Conservation (phyloP, 2,113 vertebrate species). For the Hippocampus guttulatus region DNA sequence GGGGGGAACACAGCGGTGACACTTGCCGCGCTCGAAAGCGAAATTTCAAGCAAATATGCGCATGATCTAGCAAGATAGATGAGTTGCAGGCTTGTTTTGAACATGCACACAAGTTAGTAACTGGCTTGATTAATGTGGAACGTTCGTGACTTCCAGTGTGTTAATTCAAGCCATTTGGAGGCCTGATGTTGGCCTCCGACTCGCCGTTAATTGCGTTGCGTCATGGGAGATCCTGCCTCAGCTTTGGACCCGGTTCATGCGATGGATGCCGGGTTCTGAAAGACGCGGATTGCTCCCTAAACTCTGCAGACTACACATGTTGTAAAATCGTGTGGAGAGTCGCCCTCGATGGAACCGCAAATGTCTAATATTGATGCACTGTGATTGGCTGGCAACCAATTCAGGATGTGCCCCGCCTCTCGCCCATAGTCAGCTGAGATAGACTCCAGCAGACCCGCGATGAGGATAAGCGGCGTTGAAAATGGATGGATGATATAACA, state of each 20-base stretch:
- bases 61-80: not conserved
- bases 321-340: not conserved
- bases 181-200: constrained; percentile 5
- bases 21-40: constrained; percentile 21
- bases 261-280: constrained; percentile 3
- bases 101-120: not conserved
- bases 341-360: too few species aligned
- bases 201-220: constrained; percentile 7
- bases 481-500: too few species aligned
- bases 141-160: not conserved
- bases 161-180: not conserved
- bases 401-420: too few species aligned
- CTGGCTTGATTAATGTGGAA: not conserved
- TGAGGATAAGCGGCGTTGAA: too few species aligned
- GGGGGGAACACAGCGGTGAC: constrained; percentile 36
- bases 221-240: not conserved
- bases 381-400: too few species aligned
- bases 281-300: not conserved
- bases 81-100: not conserved
- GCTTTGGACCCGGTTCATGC: constrained; percentile 4
- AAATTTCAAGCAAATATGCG: not conserved
- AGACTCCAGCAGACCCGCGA: too few species aligned
- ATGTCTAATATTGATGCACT: too few species aligned
- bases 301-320: not conserved
- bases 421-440: too few species aligned